These are phyloP conservation scores for mouse (Mus musculus) DNA, from an alignment of 2,113 vertebrate species.

Conservation along the genomic window GRCm39 chr10:14329501-14330000, in stretches of 20 bases:
- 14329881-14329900: not conserved
- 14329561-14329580: constrained; percentile 42
- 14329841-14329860: constrained; percentile 40
- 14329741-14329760: constrained; percentile 17
- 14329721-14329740: not conserved
- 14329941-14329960: not conserved
- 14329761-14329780: not conserved
- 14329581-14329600: constrained; percentile 36
- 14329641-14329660: constrained; percentile 46
- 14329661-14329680: constrained; percentile 34
- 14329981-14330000: not conserved
- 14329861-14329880: constrained; percentile 14
- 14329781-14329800: not conserved
- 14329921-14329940: not conserved
- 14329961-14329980: not conserved
- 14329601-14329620: not conserved
- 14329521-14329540: constrained; percentile 41
- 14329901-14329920: not conserved
- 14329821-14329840: not conserved
- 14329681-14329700: constrained; percentile 8
- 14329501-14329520: constrained; percentile 61
- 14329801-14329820: not conserved
- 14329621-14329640: not conserved
- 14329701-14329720: not conserved
- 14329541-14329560: constrained; percentile 56